A percentile compares a stretch with the other conserved stretches of the same genome.
Evolutionary conservation across 2,888 invertebrate genomes (phyloP).

Genomic region (Lottia scabra): DNA sequence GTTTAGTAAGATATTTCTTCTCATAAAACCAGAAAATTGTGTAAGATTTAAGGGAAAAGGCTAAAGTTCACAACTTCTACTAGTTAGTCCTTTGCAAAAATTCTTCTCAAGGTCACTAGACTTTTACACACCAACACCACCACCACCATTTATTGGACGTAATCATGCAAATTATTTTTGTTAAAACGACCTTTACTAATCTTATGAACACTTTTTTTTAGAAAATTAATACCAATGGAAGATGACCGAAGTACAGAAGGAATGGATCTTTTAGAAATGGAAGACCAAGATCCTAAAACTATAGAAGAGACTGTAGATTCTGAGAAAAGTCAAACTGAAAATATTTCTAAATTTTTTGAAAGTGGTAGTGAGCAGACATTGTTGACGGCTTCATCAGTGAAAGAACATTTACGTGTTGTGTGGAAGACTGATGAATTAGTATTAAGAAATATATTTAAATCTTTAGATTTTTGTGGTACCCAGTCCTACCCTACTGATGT

Average conservation of each 20-base stretch:
- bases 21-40: too few species aligned
- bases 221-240: background rate
- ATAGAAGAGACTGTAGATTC: background rate
- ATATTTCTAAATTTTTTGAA: conserved; percentile 1
- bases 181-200: too few species aligned
- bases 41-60: too few species aligned
- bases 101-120: too few species aligned
- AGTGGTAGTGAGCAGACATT: conserved; percentile 13
- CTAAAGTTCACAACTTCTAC: too few species aligned
- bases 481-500: conserved; percentile 77
- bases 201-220: background rate
- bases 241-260: background rate
- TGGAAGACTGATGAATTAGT: conserved; percentile 75
- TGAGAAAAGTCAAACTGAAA: background rate
- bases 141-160: too few species aligned
- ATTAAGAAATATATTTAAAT: conserved; percentile 74
- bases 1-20: too few species aligned
- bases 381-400: conserved; percentile 64
- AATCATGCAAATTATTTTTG: too few species aligned
- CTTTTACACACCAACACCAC: too few species aligned
- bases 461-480: conserved; percentile 33
- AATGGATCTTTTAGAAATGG: background rate
- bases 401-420: conserved; percentile 74
- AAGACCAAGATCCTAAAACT: background rate
- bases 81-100: too few species aligned